Percentiles rank a stretch among this genome's conserved stretches.
Evolutionary conservation across 35 echinoderm and acorn worm species (phyloP).

Genomic region (Strongylocentrotus purpuratus): DNA sequence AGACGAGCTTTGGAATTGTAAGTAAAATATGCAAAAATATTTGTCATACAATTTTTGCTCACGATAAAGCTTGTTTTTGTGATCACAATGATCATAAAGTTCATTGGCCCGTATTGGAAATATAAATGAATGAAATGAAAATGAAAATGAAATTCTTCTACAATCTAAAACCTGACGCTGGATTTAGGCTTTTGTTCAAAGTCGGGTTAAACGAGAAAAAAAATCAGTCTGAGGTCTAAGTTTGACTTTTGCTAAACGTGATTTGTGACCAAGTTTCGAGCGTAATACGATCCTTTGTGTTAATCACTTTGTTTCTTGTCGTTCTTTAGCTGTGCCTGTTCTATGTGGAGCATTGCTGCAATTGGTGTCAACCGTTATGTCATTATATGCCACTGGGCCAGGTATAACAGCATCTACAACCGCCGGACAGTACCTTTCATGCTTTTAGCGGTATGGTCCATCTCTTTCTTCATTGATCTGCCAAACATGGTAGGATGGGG

Average conservation of each 20-base stretch:
- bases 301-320: neutral
- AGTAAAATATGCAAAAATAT: neutral
- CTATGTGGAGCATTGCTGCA: slow-evolving; percentile 82
- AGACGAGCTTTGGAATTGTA: neutral
- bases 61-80: neutral
- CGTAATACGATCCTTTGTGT: no score
- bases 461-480: slow-evolving; percentile 79
- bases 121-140: no score
- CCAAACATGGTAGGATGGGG: slow-evolving; percentile 87
- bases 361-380: slow-evolving; percentile 90
- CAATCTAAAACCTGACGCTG: no score
- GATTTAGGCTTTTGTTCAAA: no score
- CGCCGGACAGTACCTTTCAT: slow-evolving; percentile 57
- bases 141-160: no score
- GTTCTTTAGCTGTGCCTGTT: slow-evolving; percentile 66
- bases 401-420: slow-evolving; percentile 74
- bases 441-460: slow-evolving; percentile 60
- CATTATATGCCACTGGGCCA: slow-evolving; percentile 66
- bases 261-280: no score
- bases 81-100: neutral
- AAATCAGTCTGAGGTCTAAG: no score
- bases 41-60: neutral
- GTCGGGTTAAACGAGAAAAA: no score
- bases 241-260: no score
- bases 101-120: no score